A percentile compares a stretch with the other conserved stretches of the same genome.
phyloP scores from a whole-genome alignment of 2,888 invertebrate genomes.

The Folsomia manolachei region DNA sequence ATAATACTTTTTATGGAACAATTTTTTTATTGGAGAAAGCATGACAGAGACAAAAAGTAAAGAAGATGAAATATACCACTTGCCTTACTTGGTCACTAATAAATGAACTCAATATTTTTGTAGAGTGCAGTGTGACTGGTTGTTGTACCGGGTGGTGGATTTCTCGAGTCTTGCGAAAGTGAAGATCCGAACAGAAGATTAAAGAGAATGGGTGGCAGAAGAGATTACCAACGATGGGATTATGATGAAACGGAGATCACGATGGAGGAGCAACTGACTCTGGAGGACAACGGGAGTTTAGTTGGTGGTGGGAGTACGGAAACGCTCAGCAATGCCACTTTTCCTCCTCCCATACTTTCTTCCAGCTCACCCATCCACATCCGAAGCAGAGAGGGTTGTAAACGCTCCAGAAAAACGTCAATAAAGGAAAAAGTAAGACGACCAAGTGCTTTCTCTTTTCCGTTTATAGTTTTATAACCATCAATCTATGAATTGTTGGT shows the following conservation, averaged over 20 bases:
- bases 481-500: no score
- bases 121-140: neutral
- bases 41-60: no score
- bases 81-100: no score
- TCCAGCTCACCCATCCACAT: slow-evolving; percentile 40
- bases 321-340: slow-evolving; percentile 36
- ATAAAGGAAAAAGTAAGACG: slow-evolving; percentile 42
- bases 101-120: no score
- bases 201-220: slow-evolving; percentile 44
- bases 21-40: no score
- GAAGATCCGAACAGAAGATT: no score
- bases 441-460: no score
- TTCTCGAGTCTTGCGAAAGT: no score
- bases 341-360: slow-evolving; percentile 42
- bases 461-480: no score
- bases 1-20: no score
- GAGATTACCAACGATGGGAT: slow-evolving; percentile 49
- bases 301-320: slow-evolving; percentile 34
- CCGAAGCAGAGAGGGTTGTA: slow-evolving; percentile 30
- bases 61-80: no score
- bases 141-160: neutral
- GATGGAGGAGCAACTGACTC: slow-evolving; percentile 49
- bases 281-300: slow-evolving; percentile 43
- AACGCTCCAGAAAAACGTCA: slow-evolving; percentile 41
- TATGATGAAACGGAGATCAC: slow-evolving; percentile 50